Evolutionary conservation across 2,113 vertebrate genomes (phyloP).

Genomic region (Podiceps cristatus): DNA sequence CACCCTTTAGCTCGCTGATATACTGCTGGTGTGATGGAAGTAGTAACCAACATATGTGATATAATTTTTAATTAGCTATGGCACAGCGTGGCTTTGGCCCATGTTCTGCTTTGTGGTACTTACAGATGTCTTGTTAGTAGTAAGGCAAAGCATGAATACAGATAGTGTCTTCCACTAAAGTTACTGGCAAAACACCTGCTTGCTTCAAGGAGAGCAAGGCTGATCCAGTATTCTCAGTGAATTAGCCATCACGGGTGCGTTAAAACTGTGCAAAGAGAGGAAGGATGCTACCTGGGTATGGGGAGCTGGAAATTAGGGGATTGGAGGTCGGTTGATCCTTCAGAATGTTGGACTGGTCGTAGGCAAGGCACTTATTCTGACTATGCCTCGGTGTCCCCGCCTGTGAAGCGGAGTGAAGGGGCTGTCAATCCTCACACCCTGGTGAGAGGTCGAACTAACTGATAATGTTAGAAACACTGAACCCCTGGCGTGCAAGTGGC

Average conservation of each 20-base stretch:
- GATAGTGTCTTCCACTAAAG: background rate
- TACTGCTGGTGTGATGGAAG: background rate
- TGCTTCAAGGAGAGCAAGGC: background rate
- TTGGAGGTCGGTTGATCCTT: background rate
- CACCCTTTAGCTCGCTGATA: background rate
- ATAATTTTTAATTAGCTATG: background rate
- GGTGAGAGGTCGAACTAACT: background rate
- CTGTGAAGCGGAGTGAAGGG: background rate
- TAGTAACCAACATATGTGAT: background rate
- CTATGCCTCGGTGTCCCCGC: background rate
- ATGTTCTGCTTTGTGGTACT: background rate
- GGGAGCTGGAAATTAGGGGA: background rate
- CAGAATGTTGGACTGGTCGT: background rate
- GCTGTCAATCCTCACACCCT: background rate
- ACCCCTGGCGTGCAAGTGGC: background rate
- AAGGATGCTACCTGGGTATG: background rate
- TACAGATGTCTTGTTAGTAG: background rate
- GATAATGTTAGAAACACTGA: background rate
- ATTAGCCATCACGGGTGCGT: background rate
- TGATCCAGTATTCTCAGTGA: background rate
- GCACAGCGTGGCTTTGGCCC: background rate
- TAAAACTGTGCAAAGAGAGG: background rate
- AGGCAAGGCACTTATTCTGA: background rate
- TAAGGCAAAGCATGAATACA: background rate
- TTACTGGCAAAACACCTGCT: background rate